Evolutionary conservation across 2,797 vertebrate genomes (phyloP), one percentile per base, ranked within the genome.

Genomic region (Melanotaenia pygmaea): DNA sequence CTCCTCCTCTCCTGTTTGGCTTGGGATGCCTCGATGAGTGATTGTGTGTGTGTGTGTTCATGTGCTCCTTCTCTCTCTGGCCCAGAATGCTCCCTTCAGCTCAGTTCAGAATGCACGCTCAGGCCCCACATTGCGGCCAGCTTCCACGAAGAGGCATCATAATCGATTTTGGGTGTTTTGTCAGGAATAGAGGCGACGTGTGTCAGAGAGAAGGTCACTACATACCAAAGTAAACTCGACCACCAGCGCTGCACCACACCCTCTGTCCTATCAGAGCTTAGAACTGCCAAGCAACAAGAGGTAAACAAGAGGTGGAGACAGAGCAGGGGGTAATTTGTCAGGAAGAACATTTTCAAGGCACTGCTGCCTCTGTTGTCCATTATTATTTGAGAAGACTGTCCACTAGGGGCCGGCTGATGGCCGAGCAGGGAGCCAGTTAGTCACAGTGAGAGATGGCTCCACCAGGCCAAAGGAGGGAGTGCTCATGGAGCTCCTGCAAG

Each of bases 361-460:
- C 80, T 64, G 32, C 85, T 73, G 70, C 81, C 80, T 82, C 76
- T 73, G 68, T 91, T 92, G 89, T 91, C 88, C 85, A 79, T 92
- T 93, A 90, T 92, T 85, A 91, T 92, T 83, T 90, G 88, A 89
- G 59, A 83, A 74, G 81, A 88, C 83, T 81, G 88, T 85, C 80
- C 81, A 81, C 80, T 77, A 79, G 86, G 91, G 87, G 81, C 72
- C 51, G 61, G 84, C 76, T 79, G 83, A 89, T 81, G 90, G 82
- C 85, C 82, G 70, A 86, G 85, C 83, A 30, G 83, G 84, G 83
- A 88, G 88, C 85, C 89, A 86, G 88, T 94, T 92, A 92, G 88
- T 91, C 90, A 86, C 84, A 86, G 87, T 88, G 92, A 94, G 92
- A 86, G 82, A 92, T 91, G 89, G 81, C 81, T 77, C 59, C 70